Percentiles rank a stretch among this genome's conserved stretches.
Conservation (phyloP, 2,113 vertebrate genomes). For the Stigmatopora nigra region DNA sequence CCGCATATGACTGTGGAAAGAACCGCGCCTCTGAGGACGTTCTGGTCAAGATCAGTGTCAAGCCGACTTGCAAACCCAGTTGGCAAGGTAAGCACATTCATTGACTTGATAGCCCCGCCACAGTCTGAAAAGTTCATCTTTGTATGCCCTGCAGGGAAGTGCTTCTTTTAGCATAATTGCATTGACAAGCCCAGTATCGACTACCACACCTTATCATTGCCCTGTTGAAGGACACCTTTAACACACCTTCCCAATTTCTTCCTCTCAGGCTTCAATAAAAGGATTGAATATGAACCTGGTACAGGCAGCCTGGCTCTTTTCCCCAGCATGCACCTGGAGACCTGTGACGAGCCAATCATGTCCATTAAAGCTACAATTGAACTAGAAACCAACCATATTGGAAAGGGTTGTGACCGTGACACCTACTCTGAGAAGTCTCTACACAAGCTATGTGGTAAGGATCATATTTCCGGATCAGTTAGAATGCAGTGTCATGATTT, state of each 20-base stretch:
- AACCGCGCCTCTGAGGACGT: slow-evolving; percentile 88
- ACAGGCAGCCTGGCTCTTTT: slow-evolving; percentile 88
- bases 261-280: slow-evolving; percentile 83
- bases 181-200: slow-evolving; percentile 15
- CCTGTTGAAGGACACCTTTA: slow-evolving; percentile 22
- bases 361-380: slow-evolving; percentile 80
- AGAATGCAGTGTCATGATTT: neutral
- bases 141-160: slow-evolving; percentile 13
- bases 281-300: slow-evolving; percentile 93
- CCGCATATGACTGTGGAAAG: slow-evolving; percentile 95
- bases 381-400: slow-evolving; percentile 93
- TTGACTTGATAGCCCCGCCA: neutral
- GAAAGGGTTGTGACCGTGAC: slow-evolving; percentile 96
- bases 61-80: slow-evolving; percentile 89
- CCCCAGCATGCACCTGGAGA: slow-evolving; percentile 87
- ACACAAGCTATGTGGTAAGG: slow-evolving; percentile 89
- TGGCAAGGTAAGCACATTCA: slow-evolving; percentile 82
- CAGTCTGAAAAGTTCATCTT: slow-evolving; percentile 1
- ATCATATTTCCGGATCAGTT: neutral
- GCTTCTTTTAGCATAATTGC: slow-evolving; percentile 16
- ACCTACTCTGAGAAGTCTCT: slow-evolving; percentile 97
- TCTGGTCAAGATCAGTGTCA: slow-evolving; percentile 89
- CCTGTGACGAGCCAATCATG: slow-evolving; percentile 83
- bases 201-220: neutral
- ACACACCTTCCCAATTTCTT: neutral